Percentiles rank a stretch among this genome's conserved stretches.
These are phyloP conservation scores for Phasia obesa DNA, from an alignment of 2,888 invertebrate species.

Conservation along the genomic window DNA sequence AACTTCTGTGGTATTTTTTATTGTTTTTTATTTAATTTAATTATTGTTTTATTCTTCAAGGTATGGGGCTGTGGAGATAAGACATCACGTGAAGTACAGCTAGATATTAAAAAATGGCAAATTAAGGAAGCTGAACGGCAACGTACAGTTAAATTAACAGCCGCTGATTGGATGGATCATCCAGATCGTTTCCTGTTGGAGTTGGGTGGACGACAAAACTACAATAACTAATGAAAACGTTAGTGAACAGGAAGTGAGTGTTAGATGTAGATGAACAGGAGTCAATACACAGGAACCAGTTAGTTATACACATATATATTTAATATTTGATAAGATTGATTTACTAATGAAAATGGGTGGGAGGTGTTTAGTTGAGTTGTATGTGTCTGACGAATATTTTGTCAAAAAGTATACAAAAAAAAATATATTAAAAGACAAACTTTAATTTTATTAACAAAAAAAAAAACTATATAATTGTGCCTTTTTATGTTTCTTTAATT, in stretches of 20 bases:
- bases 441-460: constrained; percentile 6
- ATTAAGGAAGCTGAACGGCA: constrained; percentile 93
- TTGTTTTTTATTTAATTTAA: too few relatives aligned
- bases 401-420: constrained; percentile 4
- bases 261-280: constrained; percentile 3
- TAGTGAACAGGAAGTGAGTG: constrained; percentile 12
- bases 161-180: constrained; percentile 97
- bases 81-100: constrained; percentile 90
- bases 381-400: constrained; percentile 1
- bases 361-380: constrained; percentile 55
- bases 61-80: constrained; percentile 95
- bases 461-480: constrained; percentile 41
- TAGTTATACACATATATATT: constrained; percentile 39
- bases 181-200: constrained; percentile 96
- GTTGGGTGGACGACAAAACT: constrained; percentile 92
- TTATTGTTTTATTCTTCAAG: constrained; percentile 78
- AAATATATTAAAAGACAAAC: background rate
- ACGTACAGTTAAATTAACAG: constrained; percentile 91
- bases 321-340: constrained; percentile 17
- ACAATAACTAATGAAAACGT: constrained; percentile 85
- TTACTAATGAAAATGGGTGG: constrained; percentile 23
- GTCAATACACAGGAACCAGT: constrained; percentile 40
- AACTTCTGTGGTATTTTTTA: constrained; percentile 3
- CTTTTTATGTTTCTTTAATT: constrained; percentile 73
- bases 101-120: constrained; percentile 96